Evolutionary conservation across 1,140 invertebrate species (phyloP).

Genomic region (Gonatopus flavifemur): DNA sequence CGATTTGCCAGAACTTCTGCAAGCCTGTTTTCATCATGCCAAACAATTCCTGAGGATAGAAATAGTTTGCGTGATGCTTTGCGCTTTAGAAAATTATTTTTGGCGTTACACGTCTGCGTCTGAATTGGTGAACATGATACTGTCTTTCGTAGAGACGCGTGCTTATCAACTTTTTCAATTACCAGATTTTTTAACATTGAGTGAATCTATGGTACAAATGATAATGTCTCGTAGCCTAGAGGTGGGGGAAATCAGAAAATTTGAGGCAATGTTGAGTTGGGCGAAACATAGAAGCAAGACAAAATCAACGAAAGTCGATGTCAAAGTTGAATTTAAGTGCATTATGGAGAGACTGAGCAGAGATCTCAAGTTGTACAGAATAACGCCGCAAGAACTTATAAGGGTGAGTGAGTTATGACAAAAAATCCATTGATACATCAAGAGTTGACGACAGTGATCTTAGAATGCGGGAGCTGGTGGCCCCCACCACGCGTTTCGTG

Average conservation of each 20-base stretch:
- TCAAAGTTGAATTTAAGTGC: constrained; percentile 86
- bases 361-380: constrained; percentile 87
- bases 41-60: constrained; percentile 91
- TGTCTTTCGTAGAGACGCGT: constrained; percentile 85
- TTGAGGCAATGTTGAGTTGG: constrained; percentile 91
- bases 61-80: constrained; percentile 90
- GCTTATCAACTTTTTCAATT: constrained; percentile 81
- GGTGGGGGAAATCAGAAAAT: constrained; percentile 87
- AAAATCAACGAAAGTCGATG: constrained; percentile 73
- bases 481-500: too few relatives aligned
- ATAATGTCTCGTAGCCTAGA: constrained; percentile 87
- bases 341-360: constrained; percentile 88
- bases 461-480: background rate
- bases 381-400: constrained; percentile 89
- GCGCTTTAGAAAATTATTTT: constrained; percentile 91
- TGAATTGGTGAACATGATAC: constrained; percentile 91
- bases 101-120: constrained; percentile 93
- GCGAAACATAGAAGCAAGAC: constrained; percentile 80
- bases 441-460: background rate
- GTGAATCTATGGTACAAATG: constrained; percentile 93
- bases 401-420: constrained; percentile 62
- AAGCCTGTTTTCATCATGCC: constrained; percentile 93
- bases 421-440: background rate
- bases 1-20: constrained; percentile 87
- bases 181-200: constrained; percentile 81